Base-by-base conservation (phyloP, 2,888 invertebrate species). In the Strigamia crassipes region DNA sequence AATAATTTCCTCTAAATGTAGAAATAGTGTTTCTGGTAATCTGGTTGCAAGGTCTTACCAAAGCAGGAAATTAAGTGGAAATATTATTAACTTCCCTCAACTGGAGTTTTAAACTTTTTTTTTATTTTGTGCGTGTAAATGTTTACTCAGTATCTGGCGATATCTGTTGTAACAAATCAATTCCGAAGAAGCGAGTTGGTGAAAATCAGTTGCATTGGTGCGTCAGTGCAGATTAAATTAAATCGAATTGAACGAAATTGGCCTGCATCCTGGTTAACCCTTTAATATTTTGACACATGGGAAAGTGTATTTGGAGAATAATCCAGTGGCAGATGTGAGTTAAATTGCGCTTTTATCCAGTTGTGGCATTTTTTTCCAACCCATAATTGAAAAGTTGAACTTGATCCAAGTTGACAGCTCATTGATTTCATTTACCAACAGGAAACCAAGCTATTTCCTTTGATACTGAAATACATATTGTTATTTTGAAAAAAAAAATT, bases 371-470 rank as follows among this genome's bases (percentile, higher is more conserved):
- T 66, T 66, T 66, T 66, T 51, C 12, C 51, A 66, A 66, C 61
- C 21, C 21, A 23, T 21, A 66, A 23, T 23, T 66, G 46, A 66
- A 66, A 66, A 66, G 18, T 66, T 66, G 61, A 66, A 66, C 61
- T 66, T 66, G 61, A 66, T 66, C 61, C 61, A 66, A 66, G 61
- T 66, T 21, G 61, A 66, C 61, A 66, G 61, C 61, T 66, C 61
- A 66, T 66, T 66, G 61, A 66, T 66, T 66, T 66, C 61, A 66
- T 66, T 66, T 66, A 66, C 61, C 61, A 66, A 66, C 61, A 66
- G 61, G 61, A 66, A 66, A 21, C 61, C 5, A 21, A 66, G 12
- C 61, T 66, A 66, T 66, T 66, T 66, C 61, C 61, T 66, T 21
- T 23, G 61, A 66, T 66, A 66, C 18, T 21, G 23, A 66, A 66